These are phyloP conservation scores for Macroglossus sobrinus DNA, from an alignment of 2,113 vertebrate species.

Conservation along the genomic window DNA sequence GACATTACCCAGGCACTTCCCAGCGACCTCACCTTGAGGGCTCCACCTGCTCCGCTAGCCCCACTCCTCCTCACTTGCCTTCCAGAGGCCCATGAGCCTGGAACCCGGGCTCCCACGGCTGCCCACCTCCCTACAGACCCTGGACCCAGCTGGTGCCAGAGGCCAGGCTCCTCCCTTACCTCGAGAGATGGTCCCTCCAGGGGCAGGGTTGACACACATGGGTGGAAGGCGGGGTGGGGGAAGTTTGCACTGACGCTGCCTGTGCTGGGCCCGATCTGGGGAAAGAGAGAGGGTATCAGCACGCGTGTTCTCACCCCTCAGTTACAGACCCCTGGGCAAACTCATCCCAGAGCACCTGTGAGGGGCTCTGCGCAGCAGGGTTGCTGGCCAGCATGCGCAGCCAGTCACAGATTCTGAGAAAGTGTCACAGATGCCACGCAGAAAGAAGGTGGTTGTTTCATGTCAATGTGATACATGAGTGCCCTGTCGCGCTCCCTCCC, in stretches of 20 bases:
- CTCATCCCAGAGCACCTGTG: not conserved
- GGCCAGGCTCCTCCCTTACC: slow-evolving; percentile 60
- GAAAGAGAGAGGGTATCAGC: slow-evolving; percentile 47
- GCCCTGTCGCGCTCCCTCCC: not conserved
- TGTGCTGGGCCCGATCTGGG: slow-evolving; percentile 77
- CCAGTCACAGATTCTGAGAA: not conserved
- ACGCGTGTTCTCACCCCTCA: not conserved
- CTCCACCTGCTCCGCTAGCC: not conserved
- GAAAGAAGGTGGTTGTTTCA: not conserved
- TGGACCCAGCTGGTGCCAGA: not conserved
- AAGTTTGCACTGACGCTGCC: slow-evolving; percentile 74
- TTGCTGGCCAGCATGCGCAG: not conserved
- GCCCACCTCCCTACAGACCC: not conserved
- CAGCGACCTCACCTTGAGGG: not conserved
- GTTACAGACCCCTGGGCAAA: not conserved
- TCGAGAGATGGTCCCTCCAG: slow-evolving; percentile 69
- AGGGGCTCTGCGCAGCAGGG: not conserved
- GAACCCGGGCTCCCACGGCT: fast-evolving
- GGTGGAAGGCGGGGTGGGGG: slow-evolving; percentile 73
- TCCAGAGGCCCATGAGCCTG: not conserved
- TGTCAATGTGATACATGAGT: not conserved
- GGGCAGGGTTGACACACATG: slow-evolving; percentile 69
- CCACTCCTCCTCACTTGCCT: not conserved
- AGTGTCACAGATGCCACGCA: not conserved
- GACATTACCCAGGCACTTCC: not conserved